These are phyloP conservation scores for Cephus rjabovi DNA, from an alignment of 2,888 invertebrate species.

Conservation along the genomic window DNA sequence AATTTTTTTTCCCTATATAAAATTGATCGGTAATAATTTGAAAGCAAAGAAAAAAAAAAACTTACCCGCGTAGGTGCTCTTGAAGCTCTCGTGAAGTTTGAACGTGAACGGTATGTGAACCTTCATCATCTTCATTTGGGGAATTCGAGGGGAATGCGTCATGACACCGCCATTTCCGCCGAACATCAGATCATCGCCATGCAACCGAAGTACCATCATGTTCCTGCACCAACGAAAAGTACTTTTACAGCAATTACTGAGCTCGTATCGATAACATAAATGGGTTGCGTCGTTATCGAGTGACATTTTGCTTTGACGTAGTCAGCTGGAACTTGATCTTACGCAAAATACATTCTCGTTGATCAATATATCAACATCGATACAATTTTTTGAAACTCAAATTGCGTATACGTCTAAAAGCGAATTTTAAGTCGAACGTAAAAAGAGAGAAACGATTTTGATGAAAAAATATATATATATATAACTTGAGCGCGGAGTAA, in stretches of 20 bases:
- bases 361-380: background rate
- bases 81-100: slow-evolving; percentile 78
- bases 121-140: slow-evolving; percentile 85
- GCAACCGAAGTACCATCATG: slow-evolving; percentile 81
- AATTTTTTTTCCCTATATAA: background rate
- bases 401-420: background rate
- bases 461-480: too few relatives aligned
- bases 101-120: slow-evolving; percentile 87
- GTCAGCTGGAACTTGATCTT: background rate
- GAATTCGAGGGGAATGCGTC: slow-evolving; percentile 73
- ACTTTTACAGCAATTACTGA: background rate
- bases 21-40: background rate
- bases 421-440: background rate
- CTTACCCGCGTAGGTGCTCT: slow-evolving; percentile 79
- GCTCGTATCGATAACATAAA: background rate
- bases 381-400: too few relatives aligned
- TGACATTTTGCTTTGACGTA: background rate
- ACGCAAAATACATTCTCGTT: background rate
- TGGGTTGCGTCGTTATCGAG: background rate
- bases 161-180: slow-evolving; percentile 69
- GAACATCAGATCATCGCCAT: slow-evolving; percentile 76
- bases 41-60: background rate
- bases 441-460: background rate
- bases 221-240: slow-evolving; percentile 70
- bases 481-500: background rate